Evolutionary conservation across 2,888 invertebrate species (phyloP), one percentile per base, ranked within the genome.

Genomic region (Patella caerulea): DNA sequence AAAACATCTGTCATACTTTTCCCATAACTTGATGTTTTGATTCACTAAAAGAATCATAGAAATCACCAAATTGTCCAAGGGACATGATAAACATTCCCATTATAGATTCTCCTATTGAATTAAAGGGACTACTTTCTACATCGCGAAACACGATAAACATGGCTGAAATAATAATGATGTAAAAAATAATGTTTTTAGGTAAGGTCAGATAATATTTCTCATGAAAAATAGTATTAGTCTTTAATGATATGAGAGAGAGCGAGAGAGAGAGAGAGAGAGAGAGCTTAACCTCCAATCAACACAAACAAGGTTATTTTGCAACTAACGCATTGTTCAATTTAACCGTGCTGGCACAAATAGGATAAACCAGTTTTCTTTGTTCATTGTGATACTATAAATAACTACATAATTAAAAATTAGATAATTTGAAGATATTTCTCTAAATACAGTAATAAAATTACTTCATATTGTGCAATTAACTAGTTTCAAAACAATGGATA

Each of bases 41-140:
- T 85, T 95, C 94, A 83, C 96, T 96, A 91, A 98, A 97, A 0
- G 97, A 96, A 55, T 95, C 95, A 89, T 97, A 99, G 90, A 98
- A 97, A 89, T 97, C 97, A 0, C 96, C 97, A 91, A 99, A 98
- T 86, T 98, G 98, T 2, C 98, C 97, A 87, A 99, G 94, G 0
- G 98, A 99, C 97, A 99, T 98, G 76, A 99, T 94, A 91, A 99
- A 99, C 97, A 99, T 98, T 0, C 97, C 97, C 94, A 99, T 97
- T 56, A 98, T 94, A 19, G 98, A 96, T 92, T 98, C 98, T 93
- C 96, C 95, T 0, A 98, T 97, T 52, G 96, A 87, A 73, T 88
- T 86, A 87, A 93, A 93, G 24, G 90, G 86, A 29, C 86, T 88
- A 5, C 86, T 88, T 29, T 87, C 85, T 19, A 86, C 86, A 53